Evolutionary conservation across 2,113 vertebrate species (phyloP), one percentile per base, ranked within the genome.

Genomic region (Pampusana beccarii): DNA sequence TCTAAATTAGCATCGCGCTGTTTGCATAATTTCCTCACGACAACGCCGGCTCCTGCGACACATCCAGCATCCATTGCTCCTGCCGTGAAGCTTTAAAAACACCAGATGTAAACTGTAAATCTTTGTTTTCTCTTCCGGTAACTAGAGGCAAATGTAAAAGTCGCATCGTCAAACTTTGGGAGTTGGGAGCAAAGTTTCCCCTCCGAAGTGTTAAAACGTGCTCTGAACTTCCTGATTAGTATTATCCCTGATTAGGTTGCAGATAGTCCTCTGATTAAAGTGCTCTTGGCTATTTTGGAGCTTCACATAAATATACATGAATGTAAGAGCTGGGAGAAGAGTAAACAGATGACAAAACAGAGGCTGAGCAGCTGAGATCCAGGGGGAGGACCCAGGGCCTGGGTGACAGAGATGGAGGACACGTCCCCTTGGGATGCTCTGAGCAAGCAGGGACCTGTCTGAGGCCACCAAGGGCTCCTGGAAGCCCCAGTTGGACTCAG

Each of bases 251-350:
- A 98, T 97, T 97, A 97, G 92, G 88, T 80, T 92, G 95, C 72
- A 96, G 96, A 97, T 92, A 92, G 94, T 91, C 94, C 94, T 91
- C 96, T 97, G 96, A 96, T 97, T 96, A 97, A 97, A 97, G 92
- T 96, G 89, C 94, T 96, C 94, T 95, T 93, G 95, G 95, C 80
- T 98, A 97, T 97, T 98, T 97, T 93, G 95, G 96, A 97, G 94
- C 80, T 80, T 79, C 57, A 24, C 73, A 97, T 98, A 91, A 98
- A 98, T 98, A 98, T 96, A 97, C 96, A 98, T 98, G 98, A 97
- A 69, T 15, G 61, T 23, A n/a, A 51, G 86, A 90, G 93, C 69
- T 2, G 85, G 83, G 91, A 26, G 57, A 90, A 87, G 95, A 95
- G 95, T 82, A 97, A 96, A 97, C 89, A 97, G 73, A 85, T 78